Base-by-base conservation (phyloP, 1,140 invertebrate genomes). In the Palaemon carinicauda region DNA sequence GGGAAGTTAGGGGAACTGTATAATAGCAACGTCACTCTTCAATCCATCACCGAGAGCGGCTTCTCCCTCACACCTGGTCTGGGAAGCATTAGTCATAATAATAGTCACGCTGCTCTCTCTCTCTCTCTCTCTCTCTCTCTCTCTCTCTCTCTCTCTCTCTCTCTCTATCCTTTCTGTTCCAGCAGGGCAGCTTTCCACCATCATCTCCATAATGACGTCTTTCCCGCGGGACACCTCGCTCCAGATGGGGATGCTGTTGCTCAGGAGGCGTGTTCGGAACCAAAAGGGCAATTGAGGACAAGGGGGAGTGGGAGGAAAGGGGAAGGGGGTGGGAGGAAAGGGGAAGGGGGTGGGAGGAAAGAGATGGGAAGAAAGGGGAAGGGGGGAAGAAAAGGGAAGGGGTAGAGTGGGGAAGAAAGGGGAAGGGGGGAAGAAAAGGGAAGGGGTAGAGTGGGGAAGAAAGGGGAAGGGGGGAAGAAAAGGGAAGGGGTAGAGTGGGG, bases 61-160 rank as follows among this genome's bases (percentile, higher is more conserved):
- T 41, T 41, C 41, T 41, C 41, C 12, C 41, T 41, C 41, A 41
- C 80, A 82, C 80, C 80, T 82, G 80, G 24, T 65, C 27, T 71
- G 12, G 51, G 69, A 51, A 33, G 21, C 80, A 82, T 82, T 74
- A 31, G 50, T 82, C 80, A 82, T 74, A 82, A 82, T 82, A 82
- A 82, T 74, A 82, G 80, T 82, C 80, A 33, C 80, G 31, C 24
- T 51, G 29, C 51, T 14, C 80, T 10, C n/a, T 9, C 31, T 24
- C 71, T 33, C 17, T 24, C 71, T 50, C 74, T 78, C 17, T 24
- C 71, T 50, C 74, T 78, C 51, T 14, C 80, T 10, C n/a, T 9
- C 31, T 24, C 71, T 33, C 17, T 24, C 71, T 50, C 74, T 78
- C 51, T 14, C 80, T 10, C n/a, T 9, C 31, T 24, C 71, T 33